A percentile compares a stretch with the other conserved stretches of the same genome.
These are phyloP conservation scores for Pollenia labialis DNA, from an alignment of 2,888 invertebrate genomes.

Conservation along the genomic window DNA sequence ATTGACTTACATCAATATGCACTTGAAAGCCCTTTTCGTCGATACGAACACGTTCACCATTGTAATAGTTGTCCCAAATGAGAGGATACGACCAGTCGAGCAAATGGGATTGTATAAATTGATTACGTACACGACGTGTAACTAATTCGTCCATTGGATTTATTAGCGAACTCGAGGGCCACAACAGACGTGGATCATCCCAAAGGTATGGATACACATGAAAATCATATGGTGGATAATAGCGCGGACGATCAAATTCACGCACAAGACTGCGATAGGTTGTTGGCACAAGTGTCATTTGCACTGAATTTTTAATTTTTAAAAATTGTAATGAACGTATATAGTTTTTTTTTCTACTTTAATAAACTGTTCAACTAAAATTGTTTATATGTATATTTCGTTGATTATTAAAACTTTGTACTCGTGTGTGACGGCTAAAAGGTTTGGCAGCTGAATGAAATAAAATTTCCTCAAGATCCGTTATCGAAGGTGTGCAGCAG, in stretches of 20 bases:
- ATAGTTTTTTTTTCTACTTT: constrained; percentile 26
- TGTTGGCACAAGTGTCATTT: constrained; percentile 80
- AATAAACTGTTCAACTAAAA: constrained; percentile 32
- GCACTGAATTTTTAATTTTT: constrained; percentile 6
- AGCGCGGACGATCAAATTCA: constrained; percentile 78
- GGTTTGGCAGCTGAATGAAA: constrained; percentile 69
- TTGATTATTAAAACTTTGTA: constrained; percentile 23
- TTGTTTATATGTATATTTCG: background rate
- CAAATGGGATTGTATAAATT: constrained; percentile 79
- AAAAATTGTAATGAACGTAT: background rate
- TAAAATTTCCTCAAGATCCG: constrained; percentile 47
- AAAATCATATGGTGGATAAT: constrained; percentile 76
- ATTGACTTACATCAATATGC: constrained; percentile 91
- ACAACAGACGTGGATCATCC: constrained; percentile 79
- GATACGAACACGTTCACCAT: constrained; percentile 80
- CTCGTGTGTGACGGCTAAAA: constrained; percentile 62
- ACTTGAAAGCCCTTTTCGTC: constrained; percentile 89
- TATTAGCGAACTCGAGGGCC: constrained; percentile 73
- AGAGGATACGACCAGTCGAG: constrained; percentile 80
- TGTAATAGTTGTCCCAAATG: constrained; percentile 80
- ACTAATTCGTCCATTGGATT: constrained; percentile 80
- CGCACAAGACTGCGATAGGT: constrained; percentile 78
- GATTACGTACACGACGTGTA: constrained; percentile 80
- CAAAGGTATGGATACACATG: constrained; percentile 80
- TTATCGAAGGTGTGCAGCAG: constrained; percentile 52